Percentiles rank a stretch among this genome's conserved stretches.
phyloP scores from a whole-genome alignment of 1,140 invertebrate genomes.

The Lanistes nyassanus region DNA sequence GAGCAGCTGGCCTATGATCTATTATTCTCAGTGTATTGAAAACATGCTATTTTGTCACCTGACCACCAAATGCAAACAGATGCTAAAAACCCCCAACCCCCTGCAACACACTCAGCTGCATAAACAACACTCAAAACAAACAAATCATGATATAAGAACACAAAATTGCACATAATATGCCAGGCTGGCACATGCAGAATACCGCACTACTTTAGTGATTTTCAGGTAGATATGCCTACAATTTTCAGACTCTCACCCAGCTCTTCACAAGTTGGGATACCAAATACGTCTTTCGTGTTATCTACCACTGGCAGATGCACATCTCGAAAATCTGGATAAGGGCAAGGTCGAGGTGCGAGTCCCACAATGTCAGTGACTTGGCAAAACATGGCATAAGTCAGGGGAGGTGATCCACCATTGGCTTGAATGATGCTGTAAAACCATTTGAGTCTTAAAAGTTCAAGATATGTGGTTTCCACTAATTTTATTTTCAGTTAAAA shows the following conservation, averaged over 20 bases:
- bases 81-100: no score
- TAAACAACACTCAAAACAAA: no score
- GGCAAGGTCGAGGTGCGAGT: constrained; percentile 71
- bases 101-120: no score
- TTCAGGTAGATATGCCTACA: no score
- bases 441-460: background rate
- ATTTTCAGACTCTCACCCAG: constrained; percentile 66
- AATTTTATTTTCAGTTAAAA: background rate
- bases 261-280: constrained; percentile 72
- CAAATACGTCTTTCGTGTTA: constrained; percentile 59
- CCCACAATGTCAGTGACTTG: constrained; percentile 70
- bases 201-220: no score
- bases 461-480: background rate
- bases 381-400: constrained; percentile 58
- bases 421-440: constrained; percentile 52
- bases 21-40: no score
- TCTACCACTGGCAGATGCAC: constrained; percentile 66
- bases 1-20: no score
- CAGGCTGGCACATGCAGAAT: no score
- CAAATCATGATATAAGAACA: no score
- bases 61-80: no score
- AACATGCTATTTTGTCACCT: no score
- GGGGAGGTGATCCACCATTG: constrained; percentile 58
- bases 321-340: constrained; percentile 68
- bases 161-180: no score